Conservation (phyloP, 2,888 invertebrate genomes). For the Pseudococcus longispinus region DNA sequence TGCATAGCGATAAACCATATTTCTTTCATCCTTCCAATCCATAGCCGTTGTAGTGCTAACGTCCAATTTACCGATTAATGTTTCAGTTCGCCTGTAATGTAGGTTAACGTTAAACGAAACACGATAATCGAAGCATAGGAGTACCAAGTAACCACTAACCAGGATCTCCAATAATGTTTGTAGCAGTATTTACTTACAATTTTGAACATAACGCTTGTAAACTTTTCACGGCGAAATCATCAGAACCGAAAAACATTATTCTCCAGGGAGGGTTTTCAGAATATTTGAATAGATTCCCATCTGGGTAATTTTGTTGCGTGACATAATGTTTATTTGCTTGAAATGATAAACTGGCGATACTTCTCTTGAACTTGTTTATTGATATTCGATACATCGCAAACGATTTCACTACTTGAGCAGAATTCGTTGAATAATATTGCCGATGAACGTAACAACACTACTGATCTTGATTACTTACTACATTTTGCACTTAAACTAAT, state of each 20-base stretch:
- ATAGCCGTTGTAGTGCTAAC: constrained; percentile 70
- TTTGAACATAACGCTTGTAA: constrained; percentile 72
- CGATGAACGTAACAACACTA: too few species aligned
- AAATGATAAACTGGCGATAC: not conserved
- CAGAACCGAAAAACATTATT: constrained; percentile 86
- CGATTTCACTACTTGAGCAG: not conserved
- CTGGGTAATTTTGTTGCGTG: too few species aligned
- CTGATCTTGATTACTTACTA: too few species aligned
- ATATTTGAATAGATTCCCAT: not conserved
- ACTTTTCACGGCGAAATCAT: constrained; percentile 80
- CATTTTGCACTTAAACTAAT: too few species aligned
- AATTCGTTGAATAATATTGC: too few species aligned
- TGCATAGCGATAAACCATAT: constrained; percentile 75
- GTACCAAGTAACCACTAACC: not conserved
- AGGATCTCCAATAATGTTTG: not conserved
- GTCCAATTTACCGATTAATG: constrained; percentile 68
- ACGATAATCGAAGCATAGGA: not conserved
- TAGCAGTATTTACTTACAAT: constrained; percentile 66
- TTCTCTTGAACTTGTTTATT: not conserved
- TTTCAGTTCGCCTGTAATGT: constrained; percentile 65
- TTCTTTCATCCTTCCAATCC: constrained; percentile 65
- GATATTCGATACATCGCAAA: not conserved
- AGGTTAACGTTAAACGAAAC: constrained; percentile 60
- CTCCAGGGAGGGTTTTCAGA: constrained; percentile 66
- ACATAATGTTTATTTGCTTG: not conserved